Evolutionary conservation across 2,888 invertebrate species (phyloP).

Genomic region (Diaperis boleti): DNA sequence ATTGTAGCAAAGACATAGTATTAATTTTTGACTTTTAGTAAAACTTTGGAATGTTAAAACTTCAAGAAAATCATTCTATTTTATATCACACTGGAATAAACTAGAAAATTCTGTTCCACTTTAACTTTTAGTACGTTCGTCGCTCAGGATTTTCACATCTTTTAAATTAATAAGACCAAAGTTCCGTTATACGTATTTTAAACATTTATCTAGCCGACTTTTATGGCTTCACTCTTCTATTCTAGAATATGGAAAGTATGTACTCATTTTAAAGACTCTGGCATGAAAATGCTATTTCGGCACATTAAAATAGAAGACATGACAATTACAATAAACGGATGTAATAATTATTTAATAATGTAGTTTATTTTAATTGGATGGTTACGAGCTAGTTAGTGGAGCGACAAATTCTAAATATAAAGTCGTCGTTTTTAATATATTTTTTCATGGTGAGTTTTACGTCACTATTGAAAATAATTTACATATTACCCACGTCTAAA

Average conservation of each 20-base stretch:
- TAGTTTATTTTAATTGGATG: neutral
- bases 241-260: too few species aligned
- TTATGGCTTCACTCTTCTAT: too few species aligned
- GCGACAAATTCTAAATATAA: neutral
- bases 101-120: neutral
- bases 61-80: neutral
- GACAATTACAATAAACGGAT: neutral
- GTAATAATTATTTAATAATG: too few species aligned
- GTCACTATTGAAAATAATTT: neutral
- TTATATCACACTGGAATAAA: neutral
- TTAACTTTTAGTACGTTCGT: constrained; percentile 1
- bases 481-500: neutral
- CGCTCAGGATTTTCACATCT: constrained; percentile 1
- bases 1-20: too few species aligned
- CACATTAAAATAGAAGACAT: neutral
- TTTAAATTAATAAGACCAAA: neutral
- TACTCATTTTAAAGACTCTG: too few species aligned
- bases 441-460: too few species aligned
- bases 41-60: neutral
- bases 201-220: neutral
- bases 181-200: neutral
- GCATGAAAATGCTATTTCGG: neutral
- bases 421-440: neutral
- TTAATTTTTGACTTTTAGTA: neutral
- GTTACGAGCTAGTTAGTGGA: neutral